A percentile compares a stretch with the other conserved stretches of the same genome.
phyloP scores from a whole-genome alignment of 2,113 vertebrate genomes.

The Psittacula cyanocephala region DNA sequence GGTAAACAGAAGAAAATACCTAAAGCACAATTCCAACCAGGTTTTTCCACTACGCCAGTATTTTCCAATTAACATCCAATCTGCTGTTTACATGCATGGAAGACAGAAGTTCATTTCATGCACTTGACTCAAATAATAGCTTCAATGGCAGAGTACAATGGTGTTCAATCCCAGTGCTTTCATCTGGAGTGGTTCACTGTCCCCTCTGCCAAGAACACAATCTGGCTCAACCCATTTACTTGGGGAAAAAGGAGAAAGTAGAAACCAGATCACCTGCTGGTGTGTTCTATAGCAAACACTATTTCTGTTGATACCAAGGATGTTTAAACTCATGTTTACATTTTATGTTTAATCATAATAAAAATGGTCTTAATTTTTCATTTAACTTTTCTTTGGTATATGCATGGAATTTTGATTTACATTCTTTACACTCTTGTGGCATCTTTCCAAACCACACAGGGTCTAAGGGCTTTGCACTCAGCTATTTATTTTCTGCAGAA shows the following conservation, averaged over 20 bases:
- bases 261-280: neutral
- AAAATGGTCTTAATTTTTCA: neutral
- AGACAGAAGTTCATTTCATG: neutral
- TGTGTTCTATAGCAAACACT: neutral
- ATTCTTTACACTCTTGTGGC: neutral
- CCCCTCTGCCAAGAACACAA: neutral
- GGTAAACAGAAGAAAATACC: neutral
- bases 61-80: neutral
- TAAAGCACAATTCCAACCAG: neutral
- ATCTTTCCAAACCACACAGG: neutral
- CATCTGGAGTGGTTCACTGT: neutral
- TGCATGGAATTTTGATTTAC: neutral
- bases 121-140: neutral
- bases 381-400: neutral
- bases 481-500: neutral
- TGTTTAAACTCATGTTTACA: neutral
- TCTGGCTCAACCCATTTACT: neutral
- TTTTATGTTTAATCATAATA: neutral
- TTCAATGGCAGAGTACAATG: neutral
- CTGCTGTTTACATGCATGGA: neutral
- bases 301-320: neutral
- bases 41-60: neutral
- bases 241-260: neutral
- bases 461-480: neutral
- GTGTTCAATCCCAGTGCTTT: neutral